phyloP scores from a whole-genome alignment of 2,113 vertebrate genomes.

The Aptenodytes forsteri region DNA sequence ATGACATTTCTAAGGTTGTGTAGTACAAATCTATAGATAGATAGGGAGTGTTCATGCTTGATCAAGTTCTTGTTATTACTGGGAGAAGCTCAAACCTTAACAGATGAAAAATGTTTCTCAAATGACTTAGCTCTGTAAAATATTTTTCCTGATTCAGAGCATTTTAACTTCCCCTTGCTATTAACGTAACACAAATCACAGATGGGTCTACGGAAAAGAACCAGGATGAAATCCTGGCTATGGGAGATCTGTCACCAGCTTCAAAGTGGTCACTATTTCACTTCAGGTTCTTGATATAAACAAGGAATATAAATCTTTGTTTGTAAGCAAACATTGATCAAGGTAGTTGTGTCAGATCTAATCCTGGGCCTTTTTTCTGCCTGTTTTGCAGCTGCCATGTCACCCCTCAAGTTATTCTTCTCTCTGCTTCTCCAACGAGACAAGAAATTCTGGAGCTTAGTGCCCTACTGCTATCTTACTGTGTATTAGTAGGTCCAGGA shows the following conservation, averaged over 20 bases:
- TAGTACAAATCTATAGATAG: constrained; percentile 73
- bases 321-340: constrained; percentile 25
- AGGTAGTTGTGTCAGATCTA: background rate
- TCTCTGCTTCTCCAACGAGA: background rate
- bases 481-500: background rate
- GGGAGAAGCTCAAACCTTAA: constrained; percentile 56
- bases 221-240: constrained; percentile 1
- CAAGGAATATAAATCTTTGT: background rate
- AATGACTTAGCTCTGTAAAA: constrained; percentile 45
- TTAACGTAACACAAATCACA: constrained; percentile 40
- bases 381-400: background rate
- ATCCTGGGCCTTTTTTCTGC: background rate
- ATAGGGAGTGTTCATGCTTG: constrained; percentile 67
- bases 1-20: constrained; percentile 72
- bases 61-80: constrained; percentile 69
- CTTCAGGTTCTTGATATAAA: constrained; percentile 23
- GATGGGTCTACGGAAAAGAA: background rate
- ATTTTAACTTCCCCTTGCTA: constrained; percentile 23
- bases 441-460: background rate
- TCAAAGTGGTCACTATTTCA: constrained; percentile 34
- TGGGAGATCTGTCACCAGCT: constrained; percentile 26
- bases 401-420: background rate
- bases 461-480: background rate
- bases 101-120: constrained; percentile 55
- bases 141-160: constrained; percentile 49